A percentile compares a stretch with the other conserved stretches of the same genome.
Evolutionary conservation across 2,888 invertebrate genomes (phyloP).

Genomic region (Drosophila anomalata): DNA sequence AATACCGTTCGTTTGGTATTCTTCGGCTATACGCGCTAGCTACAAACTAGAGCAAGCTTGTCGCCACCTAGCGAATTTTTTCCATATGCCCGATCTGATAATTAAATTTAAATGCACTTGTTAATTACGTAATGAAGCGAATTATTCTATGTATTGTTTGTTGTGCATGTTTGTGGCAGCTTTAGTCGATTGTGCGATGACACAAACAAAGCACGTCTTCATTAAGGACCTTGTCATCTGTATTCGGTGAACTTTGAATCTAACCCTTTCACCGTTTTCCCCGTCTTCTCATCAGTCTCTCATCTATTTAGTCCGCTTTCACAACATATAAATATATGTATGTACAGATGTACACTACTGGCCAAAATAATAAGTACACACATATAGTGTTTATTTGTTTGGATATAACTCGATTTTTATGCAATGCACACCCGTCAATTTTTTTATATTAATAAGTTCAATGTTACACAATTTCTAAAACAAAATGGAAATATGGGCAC

Average conservation of each 20-base stretch:
- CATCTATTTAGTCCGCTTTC: slow-evolving; percentile 22
- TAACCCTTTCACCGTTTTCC: slow-evolving; percentile 6
- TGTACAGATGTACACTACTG: neutral
- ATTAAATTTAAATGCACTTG: slow-evolving; percentile 62
- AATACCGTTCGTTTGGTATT: too few relatives aligned
- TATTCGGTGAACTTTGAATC: slow-evolving; percentile 27
- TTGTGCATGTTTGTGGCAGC: slow-evolving; percentile 45
- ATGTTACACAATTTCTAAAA: too few relatives aligned
- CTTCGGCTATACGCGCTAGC: too few relatives aligned
- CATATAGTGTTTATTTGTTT: too few relatives aligned
- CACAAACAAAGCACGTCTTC: slow-evolving; percentile 43
- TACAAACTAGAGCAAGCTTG: too few relatives aligned
- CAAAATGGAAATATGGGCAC: too few relatives aligned
- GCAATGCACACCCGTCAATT: too few relatives aligned
- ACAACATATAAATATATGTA: slow-evolving; percentile 5
- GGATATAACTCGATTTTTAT: too few relatives aligned
- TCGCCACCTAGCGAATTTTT: too few relatives aligned
- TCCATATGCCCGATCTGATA: slow-evolving; percentile 43
- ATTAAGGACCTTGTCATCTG: slow-evolving; percentile 22
- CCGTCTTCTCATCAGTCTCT: slow-evolving; percentile 17
- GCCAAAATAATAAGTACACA: too few relatives aligned
- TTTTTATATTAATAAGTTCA: too few relatives aligned
- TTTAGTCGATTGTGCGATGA: slow-evolving; percentile 46
- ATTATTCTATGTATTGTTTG: slow-evolving; percentile 39
- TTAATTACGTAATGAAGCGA: slow-evolving; percentile 74